A percentile compares a stretch with the other conserved stretches of the same genome.
These are phyloP conservation scores for Guaruba guarouba DNA, from an alignment of 2,113 vertebrate genomes.

Conservation along the genomic window DNA sequence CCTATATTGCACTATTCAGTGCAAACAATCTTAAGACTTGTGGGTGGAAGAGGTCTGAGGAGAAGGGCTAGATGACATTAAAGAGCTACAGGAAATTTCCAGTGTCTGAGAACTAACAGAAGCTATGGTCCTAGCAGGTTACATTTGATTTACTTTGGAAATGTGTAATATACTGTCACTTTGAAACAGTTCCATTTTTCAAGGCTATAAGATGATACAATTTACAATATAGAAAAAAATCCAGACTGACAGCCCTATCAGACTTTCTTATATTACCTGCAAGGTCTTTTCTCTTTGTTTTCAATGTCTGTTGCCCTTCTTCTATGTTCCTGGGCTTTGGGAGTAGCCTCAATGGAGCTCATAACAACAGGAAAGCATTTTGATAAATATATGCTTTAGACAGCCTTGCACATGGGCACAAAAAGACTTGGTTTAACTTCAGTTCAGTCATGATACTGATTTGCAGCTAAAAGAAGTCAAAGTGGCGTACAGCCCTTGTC, in stretches of 20 bases:
- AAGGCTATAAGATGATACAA: not conserved
- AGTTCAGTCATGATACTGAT: not conserved
- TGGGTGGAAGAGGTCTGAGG: not conserved
- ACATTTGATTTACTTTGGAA: slow-evolving; percentile 7
- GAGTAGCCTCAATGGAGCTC: slow-evolving; percentile 10
- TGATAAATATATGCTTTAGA: not conserved
- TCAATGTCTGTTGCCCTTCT: slow-evolving; percentile 23
- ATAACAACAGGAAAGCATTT: slow-evolving; percentile 20
- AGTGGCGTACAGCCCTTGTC: not conserved
- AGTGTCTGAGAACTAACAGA: not conserved
- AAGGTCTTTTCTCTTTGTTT: slow-evolving; percentile 38
- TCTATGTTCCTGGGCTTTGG: not conserved
- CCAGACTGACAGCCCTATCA: not conserved
- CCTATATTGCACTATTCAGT: not conserved
- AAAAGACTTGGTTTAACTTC: not conserved
- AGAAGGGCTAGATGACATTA: not conserved
- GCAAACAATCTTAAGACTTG: not conserved
- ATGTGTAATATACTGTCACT: not conserved
- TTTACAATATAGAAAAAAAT: not conserved
- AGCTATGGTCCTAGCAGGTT: not conserved
- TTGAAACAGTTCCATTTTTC: slow-evolving; percentile 15
- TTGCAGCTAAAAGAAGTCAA: not conserved
- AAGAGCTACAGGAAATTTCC: not conserved
- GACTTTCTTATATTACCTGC: not conserved
- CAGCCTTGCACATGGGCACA: not conserved